Conservation (phyloP, 2,888 invertebrate species). For the Mactromeris polynyma region DNA sequence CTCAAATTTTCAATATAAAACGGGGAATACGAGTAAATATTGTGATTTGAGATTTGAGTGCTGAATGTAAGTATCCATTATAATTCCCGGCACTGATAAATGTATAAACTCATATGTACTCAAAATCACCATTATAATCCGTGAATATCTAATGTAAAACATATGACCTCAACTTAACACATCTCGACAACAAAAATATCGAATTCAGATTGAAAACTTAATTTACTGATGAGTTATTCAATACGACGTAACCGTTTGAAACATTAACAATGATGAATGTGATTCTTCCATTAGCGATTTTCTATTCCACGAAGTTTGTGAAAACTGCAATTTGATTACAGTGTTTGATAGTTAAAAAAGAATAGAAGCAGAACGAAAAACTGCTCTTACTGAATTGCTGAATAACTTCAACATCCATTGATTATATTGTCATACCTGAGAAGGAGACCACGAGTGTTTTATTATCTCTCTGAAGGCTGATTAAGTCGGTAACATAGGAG, state of each 20-base stretch:
- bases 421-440: slow-evolving; percentile 25
- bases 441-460: slow-evolving; percentile 38
- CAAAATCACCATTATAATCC: too few relatives aligned
- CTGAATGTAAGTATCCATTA: too few relatives aligned
- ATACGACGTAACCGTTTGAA: background rate
- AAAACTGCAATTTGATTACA: background rate
- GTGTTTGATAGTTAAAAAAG: background rate
- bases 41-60: too few relatives aligned
- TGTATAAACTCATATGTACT: too few relatives aligned
- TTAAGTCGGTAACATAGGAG: background rate
- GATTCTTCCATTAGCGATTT: background rate
- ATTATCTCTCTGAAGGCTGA: slow-evolving; percentile 8
- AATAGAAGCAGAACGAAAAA: too few relatives aligned
- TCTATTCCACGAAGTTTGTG: background rate
- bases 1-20: too few relatives aligned
- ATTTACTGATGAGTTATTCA: background rate
- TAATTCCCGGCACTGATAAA: too few relatives aligned
- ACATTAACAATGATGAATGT: background rate
- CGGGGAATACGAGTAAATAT: too few relatives aligned
- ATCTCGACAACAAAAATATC: background rate
- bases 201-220: background rate
- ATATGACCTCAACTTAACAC: background rate
- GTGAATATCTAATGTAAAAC: background rate
- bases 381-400: too few relatives aligned
- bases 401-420: background rate